These are phyloP conservation scores for Anabacerthia variegaticeps DNA, from an alignment of 2,797 vertebrate species.

Conservation along the genomic window DNA sequence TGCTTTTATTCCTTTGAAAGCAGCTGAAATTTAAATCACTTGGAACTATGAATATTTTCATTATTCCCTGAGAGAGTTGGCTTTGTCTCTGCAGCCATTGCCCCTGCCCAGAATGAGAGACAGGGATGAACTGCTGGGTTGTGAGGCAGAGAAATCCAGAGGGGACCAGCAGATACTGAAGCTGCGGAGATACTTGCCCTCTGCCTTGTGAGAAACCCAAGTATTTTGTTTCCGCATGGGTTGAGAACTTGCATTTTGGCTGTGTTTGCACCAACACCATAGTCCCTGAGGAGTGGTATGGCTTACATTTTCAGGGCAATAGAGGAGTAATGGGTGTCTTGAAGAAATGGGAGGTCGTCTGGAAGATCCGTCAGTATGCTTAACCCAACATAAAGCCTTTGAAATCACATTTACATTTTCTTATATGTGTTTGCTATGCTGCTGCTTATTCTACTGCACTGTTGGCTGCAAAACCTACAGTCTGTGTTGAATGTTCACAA, in stretches of 20 bases:
- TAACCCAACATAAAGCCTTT: background rate
- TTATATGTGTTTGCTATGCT: background rate
- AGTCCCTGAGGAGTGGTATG: background rate
- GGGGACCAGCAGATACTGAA: background rate
- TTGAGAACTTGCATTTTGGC: background rate
- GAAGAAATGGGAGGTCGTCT: background rate
- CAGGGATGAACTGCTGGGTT: background rate
- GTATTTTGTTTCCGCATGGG: background rate
- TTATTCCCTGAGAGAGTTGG: background rate
- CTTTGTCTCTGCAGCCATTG: background rate
- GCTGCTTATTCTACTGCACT: background rate
- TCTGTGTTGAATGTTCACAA: slow-evolving; percentile 44
- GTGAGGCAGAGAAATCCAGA: background rate
- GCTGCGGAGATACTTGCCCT: background rate
- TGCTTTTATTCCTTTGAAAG: background rate
- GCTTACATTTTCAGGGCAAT: background rate
- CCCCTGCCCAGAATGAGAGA: background rate
- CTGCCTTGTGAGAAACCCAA: background rate
- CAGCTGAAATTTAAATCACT: background rate
- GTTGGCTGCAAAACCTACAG: slow-evolving; percentile 14
- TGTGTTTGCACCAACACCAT: background rate
- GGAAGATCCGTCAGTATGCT: background rate
- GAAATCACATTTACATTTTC: background rate
- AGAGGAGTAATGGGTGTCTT: background rate
- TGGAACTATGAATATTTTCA: background rate